phyloP scores from a whole-genome alignment of 2,888 invertebrate species.

The Tromatobia lineatoria region DNA sequence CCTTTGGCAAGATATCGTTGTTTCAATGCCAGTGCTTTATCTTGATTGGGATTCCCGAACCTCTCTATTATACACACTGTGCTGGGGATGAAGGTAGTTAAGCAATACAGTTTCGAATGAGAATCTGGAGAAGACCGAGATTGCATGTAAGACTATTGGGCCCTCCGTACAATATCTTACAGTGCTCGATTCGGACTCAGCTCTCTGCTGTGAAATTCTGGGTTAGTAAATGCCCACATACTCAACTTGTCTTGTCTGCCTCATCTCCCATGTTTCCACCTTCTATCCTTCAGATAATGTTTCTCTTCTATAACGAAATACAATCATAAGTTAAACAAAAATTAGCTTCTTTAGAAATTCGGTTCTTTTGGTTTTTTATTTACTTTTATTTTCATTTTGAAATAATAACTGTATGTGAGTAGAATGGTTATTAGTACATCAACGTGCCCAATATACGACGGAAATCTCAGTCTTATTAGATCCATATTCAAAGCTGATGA shows the following conservation, averaged over 20 bases:
- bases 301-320: background rate
- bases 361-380: background rate
- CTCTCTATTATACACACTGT: constrained; percentile 63
- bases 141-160: constrained; percentile 74
- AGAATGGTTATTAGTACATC: too few relatives aligned
- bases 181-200: constrained; percentile 55
- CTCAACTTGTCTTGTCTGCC: constrained; percentile 24
- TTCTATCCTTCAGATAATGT: constrained; percentile 5
- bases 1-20: constrained; percentile 77
- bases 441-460: too few relatives aligned
- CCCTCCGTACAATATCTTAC: constrained; percentile 37
- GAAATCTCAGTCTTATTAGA: too few relatives aligned
- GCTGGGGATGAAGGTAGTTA: background rate
- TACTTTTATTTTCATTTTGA: too few relatives aligned
- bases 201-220: constrained; percentile 46
- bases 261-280: constrained; percentile 20
- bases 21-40: constrained; percentile 76
- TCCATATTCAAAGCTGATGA: too few relatives aligned
- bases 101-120: constrained; percentile 48
- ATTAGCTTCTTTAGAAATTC: background rate
- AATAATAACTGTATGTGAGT: too few relatives aligned
- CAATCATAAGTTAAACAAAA: background rate
- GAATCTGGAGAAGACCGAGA: constrained; percentile 52
- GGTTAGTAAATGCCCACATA: constrained; percentile 45
- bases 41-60: constrained; percentile 81